These are phyloP conservation scores for Pholis gunnellus DNA, from an alignment of 2,113 vertebrate genomes.

Conservation along the genomic window DNA sequence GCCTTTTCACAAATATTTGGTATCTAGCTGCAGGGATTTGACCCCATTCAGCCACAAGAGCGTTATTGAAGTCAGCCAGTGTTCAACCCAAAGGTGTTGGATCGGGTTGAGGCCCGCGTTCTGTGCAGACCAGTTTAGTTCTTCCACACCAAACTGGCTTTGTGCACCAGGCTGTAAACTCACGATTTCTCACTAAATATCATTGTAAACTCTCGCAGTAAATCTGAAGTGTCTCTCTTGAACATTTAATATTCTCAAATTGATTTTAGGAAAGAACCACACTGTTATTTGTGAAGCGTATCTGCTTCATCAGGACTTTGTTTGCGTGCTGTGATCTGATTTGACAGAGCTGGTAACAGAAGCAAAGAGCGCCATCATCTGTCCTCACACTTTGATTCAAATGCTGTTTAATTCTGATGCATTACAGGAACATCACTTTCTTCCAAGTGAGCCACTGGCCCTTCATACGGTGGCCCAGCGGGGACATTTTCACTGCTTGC, in stretches of 20 bases:
- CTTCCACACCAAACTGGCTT: background rate
- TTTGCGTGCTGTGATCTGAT: background rate
- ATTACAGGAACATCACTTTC: too few relatives aligned
- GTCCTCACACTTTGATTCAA: background rate
- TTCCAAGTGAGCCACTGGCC: background rate
- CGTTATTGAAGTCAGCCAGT: background rate
- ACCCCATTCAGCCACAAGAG: background rate
- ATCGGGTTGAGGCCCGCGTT: background rate
- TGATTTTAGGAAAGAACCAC: background rate
- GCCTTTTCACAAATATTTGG: background rate
- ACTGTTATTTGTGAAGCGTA: background rate
- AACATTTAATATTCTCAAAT: background rate
- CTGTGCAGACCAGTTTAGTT: background rate
- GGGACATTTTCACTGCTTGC: too few relatives aligned
- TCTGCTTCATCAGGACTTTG: too few relatives aligned
- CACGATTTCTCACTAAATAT: background rate
- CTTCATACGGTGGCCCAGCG: too few relatives aligned
- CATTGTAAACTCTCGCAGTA: background rate
- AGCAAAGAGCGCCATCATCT: too few relatives aligned
- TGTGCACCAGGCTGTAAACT: background rate
- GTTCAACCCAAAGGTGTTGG: background rate
- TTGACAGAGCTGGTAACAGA: background rate
- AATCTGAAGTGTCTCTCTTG: background rate
- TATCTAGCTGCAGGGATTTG: constrained; percentile 5
- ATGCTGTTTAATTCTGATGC: background rate